phyloP scores from a whole-genome alignment of 1,140 invertebrate species.

The Pseudomyrmex gracilis region DNA sequence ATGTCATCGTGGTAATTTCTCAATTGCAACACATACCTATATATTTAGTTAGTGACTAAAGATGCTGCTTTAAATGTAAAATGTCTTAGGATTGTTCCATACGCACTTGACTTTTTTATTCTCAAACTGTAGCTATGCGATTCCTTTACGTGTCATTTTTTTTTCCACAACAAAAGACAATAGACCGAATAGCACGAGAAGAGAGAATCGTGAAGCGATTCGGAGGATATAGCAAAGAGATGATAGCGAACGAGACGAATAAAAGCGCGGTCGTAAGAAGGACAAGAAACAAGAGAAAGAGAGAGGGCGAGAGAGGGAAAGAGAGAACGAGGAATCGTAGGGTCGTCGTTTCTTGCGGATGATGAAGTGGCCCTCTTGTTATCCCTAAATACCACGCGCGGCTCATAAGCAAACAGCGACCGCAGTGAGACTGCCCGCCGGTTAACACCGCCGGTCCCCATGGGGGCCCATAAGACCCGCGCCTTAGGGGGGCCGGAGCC shows the following conservation, averaged over 20 bases:
- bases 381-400: slow-evolving; percentile 84
- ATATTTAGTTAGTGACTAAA: too few relatives aligned
- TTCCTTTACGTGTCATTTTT: background rate
- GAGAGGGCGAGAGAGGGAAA: slow-evolving; percentile 37
- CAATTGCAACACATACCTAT: too few relatives aligned
- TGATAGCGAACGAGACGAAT: slow-evolving; percentile 58
- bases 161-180: background rate
- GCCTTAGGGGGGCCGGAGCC: slow-evolving; percentile 81
- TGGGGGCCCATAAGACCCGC: slow-evolving; percentile 80
- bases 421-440: slow-evolving; percentile 80
- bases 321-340: slow-evolving; percentile 66
- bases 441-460: slow-evolving; percentile 81
- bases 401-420: slow-evolving; percentile 84
- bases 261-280: slow-evolving; percentile 9
- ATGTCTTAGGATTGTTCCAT: too few relatives aligned
- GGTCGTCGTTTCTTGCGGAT: slow-evolving; percentile 78
- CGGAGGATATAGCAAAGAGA: slow-evolving; percentile 55
- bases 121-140: background rate
- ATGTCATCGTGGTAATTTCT: background rate
- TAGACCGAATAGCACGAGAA: background rate
- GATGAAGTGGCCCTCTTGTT: slow-evolving; percentile 85
- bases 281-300: slow-evolving; percentile 24
- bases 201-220: slow-evolving; percentile 1
- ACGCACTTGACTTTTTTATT: background rate
- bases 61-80: too few relatives aligned